Evolutionary conservation across 2,797 vertebrate genomes (phyloP).

Genomic region (Naso thynnoides): DNA sequence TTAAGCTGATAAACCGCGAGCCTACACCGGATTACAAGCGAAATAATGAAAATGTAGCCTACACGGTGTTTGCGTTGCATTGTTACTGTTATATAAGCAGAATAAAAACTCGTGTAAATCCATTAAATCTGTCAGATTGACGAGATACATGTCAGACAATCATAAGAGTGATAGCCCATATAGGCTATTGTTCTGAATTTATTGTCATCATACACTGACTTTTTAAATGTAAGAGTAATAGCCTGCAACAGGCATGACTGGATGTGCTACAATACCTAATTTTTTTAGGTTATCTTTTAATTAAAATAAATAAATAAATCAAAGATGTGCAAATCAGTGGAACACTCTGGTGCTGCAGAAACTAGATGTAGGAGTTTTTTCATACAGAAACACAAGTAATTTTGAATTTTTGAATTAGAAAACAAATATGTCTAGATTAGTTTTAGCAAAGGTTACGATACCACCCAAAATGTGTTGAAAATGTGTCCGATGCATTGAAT

Average conservation of each 20-base stretch:
- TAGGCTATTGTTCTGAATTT: not conserved
- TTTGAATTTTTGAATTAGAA: too few species aligned
- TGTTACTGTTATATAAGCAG: conserved; percentile 1
- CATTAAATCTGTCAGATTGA: not conserved
- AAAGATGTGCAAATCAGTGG: not conserved
- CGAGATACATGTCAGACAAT: not conserved
- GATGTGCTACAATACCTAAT: too few species aligned
- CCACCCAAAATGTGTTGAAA: not conserved
- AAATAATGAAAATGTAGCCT: not conserved
- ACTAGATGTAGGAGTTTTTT: not conserved
- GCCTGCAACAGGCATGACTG: not conserved
- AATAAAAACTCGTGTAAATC: not conserved
- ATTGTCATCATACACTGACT: not conserved
- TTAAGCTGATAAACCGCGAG: conserved; percentile 13
- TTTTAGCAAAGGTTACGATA: too few species aligned
- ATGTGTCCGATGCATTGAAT: not conserved
- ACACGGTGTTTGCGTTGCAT: not conserved
- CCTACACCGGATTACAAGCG: conserved; percentile 31
- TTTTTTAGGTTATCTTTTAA: not conserved
- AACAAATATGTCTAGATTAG: not conserved
- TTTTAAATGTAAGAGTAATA: not conserved
- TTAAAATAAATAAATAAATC: not conserved
- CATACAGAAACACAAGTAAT: not conserved
- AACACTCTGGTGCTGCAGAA: not conserved
- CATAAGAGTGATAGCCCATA: not conserved